phyloP scores from a whole-genome alignment of 1,140 invertebrate genomes.

The Drosophila nigrodunni region DNA sequence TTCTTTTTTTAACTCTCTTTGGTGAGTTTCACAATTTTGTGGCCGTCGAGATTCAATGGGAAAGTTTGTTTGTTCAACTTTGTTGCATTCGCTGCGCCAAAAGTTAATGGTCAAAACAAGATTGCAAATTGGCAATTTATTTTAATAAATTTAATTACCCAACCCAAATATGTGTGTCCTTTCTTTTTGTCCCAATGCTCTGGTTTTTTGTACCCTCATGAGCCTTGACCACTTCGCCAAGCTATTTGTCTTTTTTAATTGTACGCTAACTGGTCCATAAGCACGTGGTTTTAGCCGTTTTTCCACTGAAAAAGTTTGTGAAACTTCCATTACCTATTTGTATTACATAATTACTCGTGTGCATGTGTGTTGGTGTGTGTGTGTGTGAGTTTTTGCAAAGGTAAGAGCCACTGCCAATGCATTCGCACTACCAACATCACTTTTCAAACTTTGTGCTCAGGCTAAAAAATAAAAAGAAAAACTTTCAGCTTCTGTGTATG shows the following conservation, averaged over 20 bases:
- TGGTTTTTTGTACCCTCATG: slow-evolving; percentile 18
- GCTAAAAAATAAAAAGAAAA: neutral
- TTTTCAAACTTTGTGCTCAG: slow-evolving; percentile 38
- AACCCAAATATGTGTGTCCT: slow-evolving; percentile 40
- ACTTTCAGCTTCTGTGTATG: slow-evolving; percentile 33
- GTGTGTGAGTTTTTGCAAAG: slow-evolving; percentile 11
- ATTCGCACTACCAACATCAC: slow-evolving; percentile 2
- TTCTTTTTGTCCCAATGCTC: slow-evolving; percentile 8
- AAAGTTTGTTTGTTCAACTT: slow-evolving; percentile 17
- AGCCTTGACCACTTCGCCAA: slow-evolving; percentile 41
- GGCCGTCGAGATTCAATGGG: slow-evolving; percentile 44
- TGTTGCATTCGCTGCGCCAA: slow-evolving; percentile 59
- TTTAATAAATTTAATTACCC: slow-evolving; percentile 78
- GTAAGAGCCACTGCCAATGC: neutral
- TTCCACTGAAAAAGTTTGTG: slow-evolving; percentile 26
- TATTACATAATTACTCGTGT: slow-evolving; percentile 71
- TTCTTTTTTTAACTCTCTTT: slow-evolving; percentile 22
- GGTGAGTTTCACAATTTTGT: slow-evolving; percentile 6
- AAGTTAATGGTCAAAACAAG: slow-evolving; percentile 57
- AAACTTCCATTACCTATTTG: slow-evolving; percentile 78
- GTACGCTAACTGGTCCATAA: slow-evolving; percentile 49
- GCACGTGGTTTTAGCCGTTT: slow-evolving; percentile 25
- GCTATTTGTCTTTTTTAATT: slow-evolving; percentile 66
- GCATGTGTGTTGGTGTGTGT: slow-evolving; percentile 31
- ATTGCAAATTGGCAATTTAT: slow-evolving; percentile 71